Evolutionary conservation across 2,888 invertebrate genomes (phyloP), one percentile per base, ranked within the genome.

Genomic region (Scaptodrosophila latifasciaeformis): DNA sequence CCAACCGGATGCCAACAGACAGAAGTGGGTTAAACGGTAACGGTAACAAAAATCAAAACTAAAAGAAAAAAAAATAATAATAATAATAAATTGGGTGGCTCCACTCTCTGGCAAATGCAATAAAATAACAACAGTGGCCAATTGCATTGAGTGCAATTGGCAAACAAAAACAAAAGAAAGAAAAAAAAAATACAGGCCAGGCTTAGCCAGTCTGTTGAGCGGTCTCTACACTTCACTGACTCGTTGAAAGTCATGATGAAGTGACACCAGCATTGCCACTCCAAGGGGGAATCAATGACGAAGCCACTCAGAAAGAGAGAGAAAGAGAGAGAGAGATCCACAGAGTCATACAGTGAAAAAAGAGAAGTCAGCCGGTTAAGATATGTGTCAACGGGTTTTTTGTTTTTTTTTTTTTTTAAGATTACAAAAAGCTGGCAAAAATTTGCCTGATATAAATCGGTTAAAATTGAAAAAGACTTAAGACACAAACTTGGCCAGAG

Each of bases 11-110:
- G 53, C 2, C 17, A 15, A 27, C 9, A 27, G 18, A 19, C 43
- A 15, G 53, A 72, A 71, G 67, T 74, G 62, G 75, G 75, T 77
- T 77, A 75, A 74, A 64, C 80, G 75, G 77, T n/a, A n/a, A n/a
- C n/a, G n/a, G n/a, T n/a, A n/a, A n/a, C n/a, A n/a, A n/a, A n/a
- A n/a, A n/a, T n/a, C n/a, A n/a, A n/a, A n/a, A n/a, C n/a, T n/a
- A n/a, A n/a, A n/a, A n/a, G n/a, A n/a, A n/a, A n/a, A n/a, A n/a
- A n/a, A n/a, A n/a, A n/a, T n/a, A n/a, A n/a, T n/a, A n/a, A n/a
- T n/a, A n/a, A n/a, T n/a, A n/a, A 31, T 27, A 5, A 27, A 27
- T 9, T 27, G 27, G 9, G 27, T 27, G 27, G 5, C 27, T 27
- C 27, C n/a, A n/a, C n/a, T n/a, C n/a, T n/a, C n/a, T n/a, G n/a